A percentile compares a stretch with the other conserved stretches of the same genome.
Evolutionary conservation across 2,888 invertebrate genomes (phyloP).

Genomic region (Phrixothrix hirtus): DNA sequence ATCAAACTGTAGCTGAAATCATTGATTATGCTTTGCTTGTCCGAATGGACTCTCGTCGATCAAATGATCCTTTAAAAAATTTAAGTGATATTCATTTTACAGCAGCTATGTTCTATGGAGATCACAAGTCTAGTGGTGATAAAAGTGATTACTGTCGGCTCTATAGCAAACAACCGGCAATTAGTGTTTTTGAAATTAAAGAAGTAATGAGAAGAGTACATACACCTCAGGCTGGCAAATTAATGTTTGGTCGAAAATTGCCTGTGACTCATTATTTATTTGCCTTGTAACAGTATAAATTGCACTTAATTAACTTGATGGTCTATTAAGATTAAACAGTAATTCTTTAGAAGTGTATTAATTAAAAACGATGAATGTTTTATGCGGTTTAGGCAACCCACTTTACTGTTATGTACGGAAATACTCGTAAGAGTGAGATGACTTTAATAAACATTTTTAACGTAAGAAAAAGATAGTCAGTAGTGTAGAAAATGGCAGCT

Average conservation of each 20-base stretch:
- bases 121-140: constrained; percentile 55
- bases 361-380: too few species aligned
- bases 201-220: constrained; percentile 79
- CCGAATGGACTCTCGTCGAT: constrained; percentile 73
- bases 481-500: constrained; percentile 61
- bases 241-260: constrained; percentile 57
- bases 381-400: constrained; percentile 15
- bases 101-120: constrained; percentile 63
- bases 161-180: constrained; percentile 68
- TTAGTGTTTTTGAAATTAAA: constrained; percentile 79
- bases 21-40: constrained; percentile 83
- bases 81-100: constrained; percentile 69
- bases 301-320: too few species aligned
- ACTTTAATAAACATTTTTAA: not conserved
- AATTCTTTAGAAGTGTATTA: too few species aligned
- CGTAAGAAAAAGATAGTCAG: constrained; percentile 35
- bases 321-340: too few species aligned
- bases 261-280: constrained; percentile 49
- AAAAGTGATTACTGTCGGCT: constrained; percentile 59
- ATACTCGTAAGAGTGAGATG: constrained; percentile 2
- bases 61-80: constrained; percentile 71
- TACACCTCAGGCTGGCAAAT: constrained; percentile 62
- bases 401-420: not conserved
- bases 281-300: constrained; percentile 46
- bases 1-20: constrained; percentile 88